Evolutionary conservation across 2,113 vertebrate genomes (phyloP), one percentile per base, ranked within the genome.

Genomic region (Paedocypris sp.): DNA sequence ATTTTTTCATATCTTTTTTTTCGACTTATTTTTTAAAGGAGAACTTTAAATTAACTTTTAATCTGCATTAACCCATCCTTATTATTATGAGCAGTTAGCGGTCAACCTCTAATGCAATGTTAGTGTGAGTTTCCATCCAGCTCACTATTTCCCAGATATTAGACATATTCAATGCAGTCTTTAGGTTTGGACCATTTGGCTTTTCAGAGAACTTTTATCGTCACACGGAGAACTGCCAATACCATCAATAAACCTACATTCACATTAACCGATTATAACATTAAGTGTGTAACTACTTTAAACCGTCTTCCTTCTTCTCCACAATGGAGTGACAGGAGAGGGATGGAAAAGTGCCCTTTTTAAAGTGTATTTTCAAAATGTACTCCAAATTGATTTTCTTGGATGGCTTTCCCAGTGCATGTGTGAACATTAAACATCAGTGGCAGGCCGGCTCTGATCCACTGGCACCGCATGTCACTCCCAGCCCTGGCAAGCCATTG

Each of bases 341-440:
- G 60, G 46, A 57, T 67, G 67, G 69, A 77, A 77, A 71, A 69
- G 52, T 26, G 32, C 49, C 57, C 39, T 7, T 32, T 50, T 66
- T 22, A 47, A 32, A 47, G 10, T 62, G 12, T 46, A 23, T 64
- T 64, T 60, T 67, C 46, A 63, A 52, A 66, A 28, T 31, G 1
- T 33, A 45, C 46, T 61, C 28, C 63, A 72, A 70, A 77, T 72
- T 62, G 56, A 53, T 76, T 66, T 79, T 71, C 66, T 74, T 79
- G 74, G 78, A 76, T 48, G 22, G 16, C 45, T 54, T 71, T 66
- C 51, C 29, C 64, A 67, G 66, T 35, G 47, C 67, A 73, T 60
- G 70, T 79, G 72, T 76, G 77, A 77, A 76, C 72, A 76, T 62
- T 77, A 72, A 77, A 64, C 67, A 61, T 58, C 57, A 62, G 45